These are phyloP conservation scores for Chalcosyrphus nemorum DNA, from an alignment of 2,888 invertebrate genomes.

Conservation along the genomic window DNA sequence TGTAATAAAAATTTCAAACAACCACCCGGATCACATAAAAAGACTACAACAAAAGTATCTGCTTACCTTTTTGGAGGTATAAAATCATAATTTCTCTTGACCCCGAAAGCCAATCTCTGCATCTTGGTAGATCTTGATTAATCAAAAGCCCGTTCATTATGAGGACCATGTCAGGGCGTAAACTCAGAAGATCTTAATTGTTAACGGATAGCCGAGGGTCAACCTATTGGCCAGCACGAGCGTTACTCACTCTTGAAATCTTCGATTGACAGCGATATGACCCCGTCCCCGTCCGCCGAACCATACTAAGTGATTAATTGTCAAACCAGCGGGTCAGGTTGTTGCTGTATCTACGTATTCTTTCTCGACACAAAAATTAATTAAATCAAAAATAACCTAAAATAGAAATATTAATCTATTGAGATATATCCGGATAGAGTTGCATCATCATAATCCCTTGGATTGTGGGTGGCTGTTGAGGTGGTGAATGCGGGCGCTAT, in stretches of 20 bases:
- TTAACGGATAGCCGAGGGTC: slow-evolving; percentile 54
- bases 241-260: slow-evolving; percentile 47
- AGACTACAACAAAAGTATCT: slow-evolving; percentile 28
- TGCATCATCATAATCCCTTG: slow-evolving; percentile 11
- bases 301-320: slow-evolving; percentile 52
- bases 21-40: slow-evolving; percentile 15
- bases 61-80: slow-evolving; percentile 30
- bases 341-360: slow-evolving; percentile 7
- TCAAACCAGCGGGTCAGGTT: slow-evolving; percentile 30
- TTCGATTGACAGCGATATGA: slow-evolving; percentile 63
- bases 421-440: slow-evolving; percentile 44
- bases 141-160: slow-evolving; percentile 47
- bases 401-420: slow-evolving; percentile 49
- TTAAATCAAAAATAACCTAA: slow-evolving; percentile 40
- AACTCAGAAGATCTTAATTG: slow-evolving; percentile 50
- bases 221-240: slow-evolving; percentile 34
- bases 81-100: slow-evolving; percentile 46
- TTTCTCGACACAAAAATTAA: slow-evolving; percentile 9
- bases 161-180: slow-evolving; percentile 31
- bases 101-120: slow-evolving; percentile 22
- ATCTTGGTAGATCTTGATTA: slow-evolving; percentile 44
- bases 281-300: background rate
- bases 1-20: slow-evolving; percentile 23
- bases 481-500: background rate
- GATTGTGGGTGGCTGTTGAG: slow-evolving; percentile 33